Evolutionary conservation across 2,888 invertebrate species (phyloP).

Genomic region (Rhopalosiphum nymphaeae): DNA sequence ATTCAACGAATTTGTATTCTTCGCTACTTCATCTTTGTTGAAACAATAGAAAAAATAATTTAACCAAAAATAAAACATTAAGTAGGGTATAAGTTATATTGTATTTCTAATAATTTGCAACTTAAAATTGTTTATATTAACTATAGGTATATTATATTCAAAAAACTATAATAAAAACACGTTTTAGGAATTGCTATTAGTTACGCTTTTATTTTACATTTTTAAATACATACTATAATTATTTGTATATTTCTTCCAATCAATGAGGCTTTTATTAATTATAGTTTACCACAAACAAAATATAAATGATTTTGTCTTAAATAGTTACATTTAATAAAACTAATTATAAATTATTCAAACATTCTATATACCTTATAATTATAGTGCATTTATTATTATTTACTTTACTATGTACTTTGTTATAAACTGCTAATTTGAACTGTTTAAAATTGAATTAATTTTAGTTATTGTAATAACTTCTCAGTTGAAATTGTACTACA

Average conservation of each 20-base stretch:
- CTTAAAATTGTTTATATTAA: not conserved
- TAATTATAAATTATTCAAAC: not conserved
- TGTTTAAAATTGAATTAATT: not conserved
- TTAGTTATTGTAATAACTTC: not conserved
- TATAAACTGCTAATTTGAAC: not conserved
- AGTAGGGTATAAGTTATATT: not conserved
- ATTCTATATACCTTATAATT: not conserved
- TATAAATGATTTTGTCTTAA: not conserved
- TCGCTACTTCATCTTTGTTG: not conserved
- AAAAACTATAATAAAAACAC: not conserved
- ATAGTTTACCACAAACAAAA: not conserved
- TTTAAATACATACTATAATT: not conserved
- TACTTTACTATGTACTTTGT: not conserved
- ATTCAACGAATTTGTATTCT: not conserved
- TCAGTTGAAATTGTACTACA: not conserved
- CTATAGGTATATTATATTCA: not conserved
- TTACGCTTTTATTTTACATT: not conserved
- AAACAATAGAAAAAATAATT: not conserved
- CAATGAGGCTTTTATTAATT: not conserved
- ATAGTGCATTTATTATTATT: not conserved
- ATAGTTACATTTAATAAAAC: not conserved
- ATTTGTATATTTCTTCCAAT: not conserved
- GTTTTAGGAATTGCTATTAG: not conserved
- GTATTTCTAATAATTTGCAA: not conserved
- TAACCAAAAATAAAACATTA: not conserved